Evolutionary conservation across 2,888 invertebrate species (phyloP), one percentile per base, ranked within the genome.

Genomic region (Eupithecia pulchellata): DNA sequence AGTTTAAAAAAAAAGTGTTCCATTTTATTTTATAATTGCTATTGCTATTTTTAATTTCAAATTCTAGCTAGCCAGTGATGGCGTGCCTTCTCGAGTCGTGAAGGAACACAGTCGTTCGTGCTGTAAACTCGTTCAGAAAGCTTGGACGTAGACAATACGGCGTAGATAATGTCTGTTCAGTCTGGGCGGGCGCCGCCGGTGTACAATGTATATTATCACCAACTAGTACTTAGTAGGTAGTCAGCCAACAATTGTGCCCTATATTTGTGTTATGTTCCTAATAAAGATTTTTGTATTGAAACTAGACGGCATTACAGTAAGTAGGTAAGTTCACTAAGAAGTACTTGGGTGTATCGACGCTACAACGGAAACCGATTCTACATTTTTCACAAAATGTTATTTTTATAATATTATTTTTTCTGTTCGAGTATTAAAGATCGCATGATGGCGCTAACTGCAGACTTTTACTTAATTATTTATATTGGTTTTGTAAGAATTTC

Each of bases 121-220:
- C 25, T 61, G 34, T 34, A 30, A 61, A 36, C 61, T 25, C 61
- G 34, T 61, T 57, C 57, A 57, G 29, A 57, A 57, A 29, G 57
- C 57, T 57, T 25, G 39, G 32, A 32, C 32, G 20, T 52, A 64
- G 30, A 47, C 64, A 47, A 61, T 61, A 34, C 61, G 11, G 14
- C 62, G 34, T 47, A 69, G 64, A 66, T 65, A 73, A 64, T 63
- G 68, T 73, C 68, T 47, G 57, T 60, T 52, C 39, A 30, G 32
- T 69, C 65, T 65, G 27, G 52, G 34, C 64, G 66, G 66, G 34
- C 64, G 66, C 63, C 62, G 34, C 57, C 58, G 64, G 68, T 64
- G 29, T 52, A 68, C 72, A 72, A 72, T 72, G 62, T 68, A 42
- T 68, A 72, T 72, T 11, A 13, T 34, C 68, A 55, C 36, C 62